These are phyloP conservation scores for Natator depressus DNA, from an alignment of 2,113 vertebrate genomes.

Conservation along the genomic window DNA sequence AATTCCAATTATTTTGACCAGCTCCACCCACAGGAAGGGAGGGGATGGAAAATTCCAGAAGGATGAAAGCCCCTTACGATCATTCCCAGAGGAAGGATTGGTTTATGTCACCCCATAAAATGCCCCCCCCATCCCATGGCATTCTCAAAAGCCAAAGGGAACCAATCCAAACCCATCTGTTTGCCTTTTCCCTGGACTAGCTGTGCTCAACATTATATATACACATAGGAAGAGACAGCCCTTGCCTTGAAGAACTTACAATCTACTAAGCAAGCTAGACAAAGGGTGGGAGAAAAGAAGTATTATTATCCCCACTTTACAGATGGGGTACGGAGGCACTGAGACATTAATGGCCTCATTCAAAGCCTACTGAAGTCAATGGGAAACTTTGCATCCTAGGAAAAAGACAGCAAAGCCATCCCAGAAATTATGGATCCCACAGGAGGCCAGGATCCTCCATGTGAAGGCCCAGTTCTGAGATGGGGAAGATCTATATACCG, in stretches of 20 bases:
- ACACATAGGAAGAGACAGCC: not conserved
- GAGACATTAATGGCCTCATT: not conserved
- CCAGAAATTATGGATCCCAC: accelerated
- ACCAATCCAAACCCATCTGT: not conserved
- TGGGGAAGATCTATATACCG: not conserved
- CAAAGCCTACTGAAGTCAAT: not conserved
- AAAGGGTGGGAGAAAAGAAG: not conserved
- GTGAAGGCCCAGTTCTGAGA: not conserved
- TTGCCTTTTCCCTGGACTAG: not conserved
- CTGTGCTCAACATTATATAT: not conserved
- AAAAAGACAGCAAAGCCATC: not conserved
- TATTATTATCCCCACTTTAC: not conserved
- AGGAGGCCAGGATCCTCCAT: accelerated
- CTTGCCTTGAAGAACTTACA: not conserved
- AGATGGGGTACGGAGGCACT: not conserved
- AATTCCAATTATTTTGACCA: slow-evolving; percentile 17
- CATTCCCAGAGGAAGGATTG: not conserved
- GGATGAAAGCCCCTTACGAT: not conserved
- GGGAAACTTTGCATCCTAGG: not conserved
- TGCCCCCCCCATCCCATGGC: not conserved
- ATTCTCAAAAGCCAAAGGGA: not conserved
- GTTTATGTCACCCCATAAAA: not conserved
- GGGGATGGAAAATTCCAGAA: not conserved
- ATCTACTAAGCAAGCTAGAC: not conserved
- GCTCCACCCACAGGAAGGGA: slow-evolving; percentile 4